Conservation (phyloP, 1,140 invertebrate genomes). For the Diorhabda carinulata region DNA sequence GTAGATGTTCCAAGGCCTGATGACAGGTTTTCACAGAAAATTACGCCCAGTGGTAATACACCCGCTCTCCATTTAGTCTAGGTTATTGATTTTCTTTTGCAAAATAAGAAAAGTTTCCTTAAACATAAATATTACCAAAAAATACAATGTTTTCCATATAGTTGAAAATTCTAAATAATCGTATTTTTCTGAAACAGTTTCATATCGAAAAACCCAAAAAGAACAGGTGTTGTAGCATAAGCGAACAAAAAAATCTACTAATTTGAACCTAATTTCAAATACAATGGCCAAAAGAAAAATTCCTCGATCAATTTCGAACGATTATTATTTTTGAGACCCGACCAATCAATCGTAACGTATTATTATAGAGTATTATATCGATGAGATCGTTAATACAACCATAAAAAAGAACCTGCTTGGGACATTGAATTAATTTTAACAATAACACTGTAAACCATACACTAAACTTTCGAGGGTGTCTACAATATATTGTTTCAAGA, state of each 20-base stretch:
- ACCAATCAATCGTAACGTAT: slow-evolving; percentile 40
- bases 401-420: slow-evolving; percentile 32
- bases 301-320: slow-evolving; percentile 34
- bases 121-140: too few species aligned
- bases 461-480: slow-evolving; percentile 1
- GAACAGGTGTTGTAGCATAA: slow-evolving; percentile 32
- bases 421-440: slow-evolving; percentile 37
- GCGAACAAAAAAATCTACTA: slow-evolving; percentile 30
- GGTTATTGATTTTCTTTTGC: too few species aligned
- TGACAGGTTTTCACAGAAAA: too few species aligned
- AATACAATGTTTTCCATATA: too few species aligned
- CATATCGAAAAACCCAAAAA: slow-evolving; percentile 15
- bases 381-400: slow-evolving; percentile 32
- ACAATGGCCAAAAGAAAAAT: slow-evolving; percentile 33
- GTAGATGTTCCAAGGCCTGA: too few species aligned
- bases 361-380: slow-evolving; percentile 40
- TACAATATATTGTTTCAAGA: slow-evolving; percentile 14
- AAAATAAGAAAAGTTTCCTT: too few species aligned
- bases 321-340: slow-evolving; percentile 40
- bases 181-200: too few species aligned
- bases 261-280: slow-evolving; percentile 36
- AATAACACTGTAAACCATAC: slow-evolving; percentile 31
- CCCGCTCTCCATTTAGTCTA: too few species aligned
- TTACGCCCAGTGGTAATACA: too few species aligned
- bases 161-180: too few species aligned